Conservation (phyloP, 1,140 invertebrate genomes). For the Drosophila bocki region DNA sequence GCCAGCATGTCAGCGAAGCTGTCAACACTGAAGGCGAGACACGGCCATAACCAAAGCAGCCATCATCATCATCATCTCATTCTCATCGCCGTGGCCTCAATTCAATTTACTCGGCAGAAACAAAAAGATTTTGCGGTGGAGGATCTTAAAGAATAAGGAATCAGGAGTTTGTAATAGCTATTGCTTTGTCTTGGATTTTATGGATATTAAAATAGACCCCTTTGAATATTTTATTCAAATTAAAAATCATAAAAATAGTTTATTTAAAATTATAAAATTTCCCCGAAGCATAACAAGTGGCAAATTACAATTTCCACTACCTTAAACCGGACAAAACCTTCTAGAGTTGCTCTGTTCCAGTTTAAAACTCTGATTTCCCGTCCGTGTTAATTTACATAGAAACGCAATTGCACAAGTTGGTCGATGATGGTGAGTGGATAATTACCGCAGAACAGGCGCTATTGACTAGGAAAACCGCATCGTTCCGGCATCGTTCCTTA, state of each 20-base stretch:
- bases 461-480: constrained; percentile 57
- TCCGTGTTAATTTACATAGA: constrained; percentile 48
- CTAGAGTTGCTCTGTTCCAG: constrained; percentile 3
- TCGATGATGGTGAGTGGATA: constrained; percentile 62
- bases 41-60: constrained; percentile 39
- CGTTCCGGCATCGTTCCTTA: constrained; percentile 37
- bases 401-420: constrained; percentile 59
- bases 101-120: constrained; percentile 38
- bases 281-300: background rate
- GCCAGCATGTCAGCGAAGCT: constrained; percentile 61
- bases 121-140: constrained; percentile 18
- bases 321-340: background rate
- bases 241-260: background rate
- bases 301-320: background rate
- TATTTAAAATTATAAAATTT: background rate
- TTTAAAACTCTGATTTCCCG: constrained; percentile 16
- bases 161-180: background rate
- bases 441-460: constrained; percentile 60
- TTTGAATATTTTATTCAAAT: background rate
- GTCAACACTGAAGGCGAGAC: constrained; percentile 76
- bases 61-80: constrained; percentile 15
- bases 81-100: constrained; percentile 9
- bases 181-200: background rate
- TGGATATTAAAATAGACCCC: background rate
- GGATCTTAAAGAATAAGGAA: background rate